Conservation (phyloP, 2,888 invertebrate species). For the Himalopsyche kuldschensis region DNA sequence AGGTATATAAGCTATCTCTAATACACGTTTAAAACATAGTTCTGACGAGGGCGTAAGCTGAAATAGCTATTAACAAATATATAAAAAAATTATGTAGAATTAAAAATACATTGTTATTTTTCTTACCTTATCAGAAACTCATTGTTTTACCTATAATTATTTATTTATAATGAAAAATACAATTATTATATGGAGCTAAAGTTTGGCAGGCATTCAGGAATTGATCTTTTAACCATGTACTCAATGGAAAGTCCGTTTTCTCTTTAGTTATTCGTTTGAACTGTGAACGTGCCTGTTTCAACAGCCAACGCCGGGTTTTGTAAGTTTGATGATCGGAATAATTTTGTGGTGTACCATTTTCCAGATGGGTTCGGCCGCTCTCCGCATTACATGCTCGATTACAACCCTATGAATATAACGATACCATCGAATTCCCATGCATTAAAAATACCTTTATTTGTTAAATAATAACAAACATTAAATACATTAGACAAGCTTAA, state of each 20-base stretch:
- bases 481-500: too few species aligned
- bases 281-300: conserved; percentile 5
- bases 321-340: conserved; percentile 23
- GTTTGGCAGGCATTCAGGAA: not conserved
- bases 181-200: not conserved
- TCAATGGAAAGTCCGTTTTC: not conserved
- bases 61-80: too few species aligned
- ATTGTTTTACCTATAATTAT: not conserved
- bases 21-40: too few species aligned
- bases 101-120: too few species aligned
- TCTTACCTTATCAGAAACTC: too few species aligned
- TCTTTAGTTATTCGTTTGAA: not conserved
- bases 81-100: too few species aligned
- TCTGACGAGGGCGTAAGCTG: too few species aligned
- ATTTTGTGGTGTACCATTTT: conserved; percentile 18
- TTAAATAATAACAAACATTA: not conserved
- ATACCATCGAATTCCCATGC: not conserved
- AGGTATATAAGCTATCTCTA: too few species aligned
- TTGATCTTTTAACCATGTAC: not conserved
- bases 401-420: not conserved
- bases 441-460: not conserved
- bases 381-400: conserved; percentile 28
- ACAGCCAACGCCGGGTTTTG: not conserved
- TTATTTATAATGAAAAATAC: not conserved
- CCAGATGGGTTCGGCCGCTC: conserved; percentile 8